Evolutionary conservation across 2,888 invertebrate species (phyloP).

Genomic region (Ophion costatus): DNA sequence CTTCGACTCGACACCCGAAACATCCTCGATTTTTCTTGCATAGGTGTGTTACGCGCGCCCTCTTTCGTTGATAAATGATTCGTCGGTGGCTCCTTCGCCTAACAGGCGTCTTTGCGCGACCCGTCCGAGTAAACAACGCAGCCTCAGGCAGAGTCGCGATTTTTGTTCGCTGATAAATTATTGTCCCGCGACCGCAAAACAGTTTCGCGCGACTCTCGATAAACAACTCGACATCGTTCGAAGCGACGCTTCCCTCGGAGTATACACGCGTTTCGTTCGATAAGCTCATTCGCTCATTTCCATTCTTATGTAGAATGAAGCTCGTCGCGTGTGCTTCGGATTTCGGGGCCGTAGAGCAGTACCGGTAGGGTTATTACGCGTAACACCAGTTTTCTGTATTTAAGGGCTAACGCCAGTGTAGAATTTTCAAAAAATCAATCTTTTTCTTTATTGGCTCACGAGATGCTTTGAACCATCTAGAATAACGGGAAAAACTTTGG

Average conservation of each 20-base stretch:
- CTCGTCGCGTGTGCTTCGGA: not conserved
- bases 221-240: not conserved
- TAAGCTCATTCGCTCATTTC: not conserved
- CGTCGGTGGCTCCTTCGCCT: conserved; percentile 17
- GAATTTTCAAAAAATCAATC: too few relatives aligned
- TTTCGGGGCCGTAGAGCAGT: not conserved
- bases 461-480: too few relatives aligned
- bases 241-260: not conserved
- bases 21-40: conserved; percentile 79
- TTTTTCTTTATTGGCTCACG: too few relatives aligned
- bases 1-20: conserved; percentile 73
- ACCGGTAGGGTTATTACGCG: too few relatives aligned
- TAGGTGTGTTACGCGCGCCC: conserved; percentile 69
- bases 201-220: not conserved
- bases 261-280: not conserved
- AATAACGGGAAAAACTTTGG: too few relatives aligned
- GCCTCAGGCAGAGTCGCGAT: not conserved
- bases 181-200: not conserved
- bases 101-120: not conserved
- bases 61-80: conserved; percentile 76
- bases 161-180: not conserved
- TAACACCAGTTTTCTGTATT: too few relatives aligned
- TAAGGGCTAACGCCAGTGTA: too few relatives aligned
- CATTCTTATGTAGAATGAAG: not conserved
- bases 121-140: not conserved